Conservation (phyloP, 2,113 vertebrate genomes). For the Corythaeola cristata region DNA sequence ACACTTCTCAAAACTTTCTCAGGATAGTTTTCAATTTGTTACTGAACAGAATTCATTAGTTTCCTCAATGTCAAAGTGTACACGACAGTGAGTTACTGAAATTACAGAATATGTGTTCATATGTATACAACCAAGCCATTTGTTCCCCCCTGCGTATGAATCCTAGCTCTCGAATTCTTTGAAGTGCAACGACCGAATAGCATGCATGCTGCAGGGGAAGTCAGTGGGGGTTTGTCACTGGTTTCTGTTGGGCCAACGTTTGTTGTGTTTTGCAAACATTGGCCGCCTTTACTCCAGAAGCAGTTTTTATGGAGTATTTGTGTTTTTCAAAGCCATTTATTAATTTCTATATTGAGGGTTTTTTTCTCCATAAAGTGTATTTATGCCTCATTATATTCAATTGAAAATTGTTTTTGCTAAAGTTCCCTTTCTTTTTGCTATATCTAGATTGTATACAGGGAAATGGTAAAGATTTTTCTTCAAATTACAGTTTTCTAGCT, state of each 20-base stretch:
- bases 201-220: neutral
- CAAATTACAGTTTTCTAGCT: neutral
- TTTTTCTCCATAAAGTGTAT: neutral
- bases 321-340: neutral
- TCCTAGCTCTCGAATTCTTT: neutral
- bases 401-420: neutral
- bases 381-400: neutral
- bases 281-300: neutral
- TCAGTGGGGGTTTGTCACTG: neutral
- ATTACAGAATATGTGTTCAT: neutral
- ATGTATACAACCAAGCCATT: neutral
- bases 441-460: neutral
- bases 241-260: neutral
- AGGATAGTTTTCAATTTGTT: neutral
- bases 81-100: neutral
- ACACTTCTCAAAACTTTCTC: neutral
- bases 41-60: neutral
- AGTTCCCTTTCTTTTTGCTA: neutral
- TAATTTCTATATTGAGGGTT: neutral
- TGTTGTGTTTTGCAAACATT: neutral
- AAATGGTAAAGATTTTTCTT: neutral
- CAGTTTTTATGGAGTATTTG: neutral
- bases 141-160: neutral
- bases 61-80: neutral
- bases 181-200: neutral